phyloP scores from a whole-genome alignment of 2,113 vertebrate genomes.

The Corynorhinus townsendii region DNA sequence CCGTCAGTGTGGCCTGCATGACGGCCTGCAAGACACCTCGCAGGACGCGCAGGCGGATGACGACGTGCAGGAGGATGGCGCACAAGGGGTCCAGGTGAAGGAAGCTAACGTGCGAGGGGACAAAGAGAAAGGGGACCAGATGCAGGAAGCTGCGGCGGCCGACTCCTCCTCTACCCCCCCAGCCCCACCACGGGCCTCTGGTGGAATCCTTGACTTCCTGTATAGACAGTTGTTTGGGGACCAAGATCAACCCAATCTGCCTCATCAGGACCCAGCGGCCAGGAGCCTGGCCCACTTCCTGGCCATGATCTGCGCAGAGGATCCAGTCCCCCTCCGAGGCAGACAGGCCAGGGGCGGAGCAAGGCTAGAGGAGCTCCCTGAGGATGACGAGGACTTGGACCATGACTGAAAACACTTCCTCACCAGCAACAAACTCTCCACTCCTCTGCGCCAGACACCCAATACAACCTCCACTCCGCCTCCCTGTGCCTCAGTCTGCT shows the following conservation, averaged over 20 bases:
- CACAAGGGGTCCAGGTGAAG: accelerated
- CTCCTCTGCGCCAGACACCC: not conserved
- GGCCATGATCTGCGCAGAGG: not conserved
- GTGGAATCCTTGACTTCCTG: not conserved
- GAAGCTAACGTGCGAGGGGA: not conserved
- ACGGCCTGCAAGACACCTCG: conserved; percentile 76
- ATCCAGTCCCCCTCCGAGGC: accelerated
- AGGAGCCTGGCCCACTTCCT: conserved; percentile 6
- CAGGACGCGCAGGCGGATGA: conserved; percentile 63
- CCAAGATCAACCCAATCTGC: not conserved
- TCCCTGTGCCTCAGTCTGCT: not conserved
- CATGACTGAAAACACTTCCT: not conserved
- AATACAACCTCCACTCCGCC: not conserved
- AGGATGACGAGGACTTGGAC: accelerated
- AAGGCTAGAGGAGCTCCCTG: not conserved
- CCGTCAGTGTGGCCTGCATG: conserved; percentile 73
- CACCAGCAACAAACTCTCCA: accelerated
- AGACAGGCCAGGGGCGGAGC: not conserved
- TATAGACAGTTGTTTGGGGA: not conserved
- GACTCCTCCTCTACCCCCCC: not conserved
- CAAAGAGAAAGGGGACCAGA: not conserved
- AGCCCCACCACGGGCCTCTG: not conserved
- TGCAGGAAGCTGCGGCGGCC: not conserved
- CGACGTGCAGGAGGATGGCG: not conserved
- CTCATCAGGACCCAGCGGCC: not conserved